Evolutionary conservation across 2,113 vertebrate species (phyloP).

Genomic region (Ammodytes dubius): DNA sequence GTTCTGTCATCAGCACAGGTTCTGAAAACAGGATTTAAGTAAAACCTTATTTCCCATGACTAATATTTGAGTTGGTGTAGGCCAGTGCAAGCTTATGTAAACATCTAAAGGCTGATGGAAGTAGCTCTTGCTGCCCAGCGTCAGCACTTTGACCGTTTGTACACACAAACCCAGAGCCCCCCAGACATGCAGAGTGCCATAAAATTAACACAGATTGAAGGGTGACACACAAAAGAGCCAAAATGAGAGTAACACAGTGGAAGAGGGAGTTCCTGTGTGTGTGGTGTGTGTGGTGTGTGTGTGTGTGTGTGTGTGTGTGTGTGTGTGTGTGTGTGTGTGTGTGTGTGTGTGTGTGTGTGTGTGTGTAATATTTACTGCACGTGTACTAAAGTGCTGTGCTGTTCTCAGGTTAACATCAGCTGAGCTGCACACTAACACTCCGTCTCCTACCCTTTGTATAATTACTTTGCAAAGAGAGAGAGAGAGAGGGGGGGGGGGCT

Average conservation of each 20-base stretch:
- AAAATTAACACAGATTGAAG: slow-evolving; percentile 27
- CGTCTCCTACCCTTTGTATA: slow-evolving; percentile 26
- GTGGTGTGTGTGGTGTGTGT: no score
- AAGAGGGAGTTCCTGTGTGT: slow-evolving; percentile 1
- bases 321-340: slow-evolving; percentile 6
- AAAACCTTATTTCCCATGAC: slow-evolving; percentile 12
- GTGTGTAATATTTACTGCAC: slow-evolving; percentile 5
- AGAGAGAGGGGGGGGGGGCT: not conserved
- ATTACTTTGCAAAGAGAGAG: slow-evolving; percentile 52
- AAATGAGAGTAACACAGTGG: slow-evolving; percentile 27
- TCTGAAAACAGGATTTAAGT: not conserved
- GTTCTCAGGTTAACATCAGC: slow-evolving; percentile 60
- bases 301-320: not conserved
- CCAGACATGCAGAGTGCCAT: slow-evolving; percentile 23
- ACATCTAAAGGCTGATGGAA: slow-evolving; percentile 22
- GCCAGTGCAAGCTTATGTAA: slow-evolving; percentile 25
- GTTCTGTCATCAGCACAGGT: no score
- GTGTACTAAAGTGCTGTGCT: slow-evolving; percentile 36
- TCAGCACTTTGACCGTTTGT: slow-evolving; percentile 6
- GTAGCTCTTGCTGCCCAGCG: not conserved
- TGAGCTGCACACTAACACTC: slow-evolving; percentile 49
- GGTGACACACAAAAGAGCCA: not conserved
- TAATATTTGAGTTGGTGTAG: slow-evolving; percentile 16
- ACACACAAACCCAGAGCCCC: slow-evolving; percentile 41
- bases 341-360: not conserved